Evolutionary conservation across 2,113 vertebrate genomes (phyloP), one percentile per base, ranked within the genome.

Genomic region (Ophiodon elongatus): DNA sequence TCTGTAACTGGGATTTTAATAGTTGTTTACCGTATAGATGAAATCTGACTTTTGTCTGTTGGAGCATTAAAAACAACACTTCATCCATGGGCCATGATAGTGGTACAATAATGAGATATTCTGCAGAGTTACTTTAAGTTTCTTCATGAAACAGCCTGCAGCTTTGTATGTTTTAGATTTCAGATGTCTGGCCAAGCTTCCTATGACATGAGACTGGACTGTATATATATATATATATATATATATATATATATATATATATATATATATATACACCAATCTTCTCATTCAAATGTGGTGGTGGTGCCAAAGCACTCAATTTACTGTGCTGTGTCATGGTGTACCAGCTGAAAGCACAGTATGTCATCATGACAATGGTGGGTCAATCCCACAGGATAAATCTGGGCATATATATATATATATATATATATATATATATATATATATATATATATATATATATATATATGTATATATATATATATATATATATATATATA

Each of bases 121-220:
- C 60, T 39, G 65, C 27, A 64, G 54, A 64, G 56, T 82, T 59
- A 69, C 69, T 75, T 65, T 39, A 60, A 13, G 56, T 41, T 43
- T 21, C 52, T 25, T 47, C 23, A 45, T 11, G 31, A 62, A 70
- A 21, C 66, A 50, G 64, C 35, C 19, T 15, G 13, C 33, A 60
- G 66, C 52, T 80, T 69, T 57, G 21, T 7, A 9, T 41, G 54
- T 33, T 23, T 76, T 81, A 59, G 33, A 73, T 85, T 74, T 78
- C 67, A 85, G 64, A 63, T 57, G 7, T 72, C 1, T 69, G 54
- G 65, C 54, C 10, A 43, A 17, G n/a, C n/a, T n/a, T n/a, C n/a
- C n/a, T n/a, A n/a, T n/a, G n/a, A n/a, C n/a, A n/a, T 31, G 37
- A 47, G 8, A 57, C 37, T 19, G 14, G 54, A 73, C 37, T 21